Evolutionary conservation across 2,797 vertebrate genomes (phyloP), one percentile per base, ranked within the genome.

Genomic region (Xyrichtys novacula): DNA sequence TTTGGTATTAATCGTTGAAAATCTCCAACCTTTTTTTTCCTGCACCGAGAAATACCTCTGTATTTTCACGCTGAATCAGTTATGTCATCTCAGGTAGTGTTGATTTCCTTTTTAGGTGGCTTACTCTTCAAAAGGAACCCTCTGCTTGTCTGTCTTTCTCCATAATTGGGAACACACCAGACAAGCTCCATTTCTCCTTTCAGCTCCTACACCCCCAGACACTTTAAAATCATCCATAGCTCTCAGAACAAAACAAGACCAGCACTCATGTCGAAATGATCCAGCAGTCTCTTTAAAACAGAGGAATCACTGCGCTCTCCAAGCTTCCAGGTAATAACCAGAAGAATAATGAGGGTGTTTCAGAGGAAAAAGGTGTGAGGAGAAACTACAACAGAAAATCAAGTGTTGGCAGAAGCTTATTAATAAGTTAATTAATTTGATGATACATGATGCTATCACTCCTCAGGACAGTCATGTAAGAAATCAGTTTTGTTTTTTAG

Each of bases 211-310:
- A 0, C 28, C 32, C 49, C 52, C 2, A 15, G 42, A 31, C 58
- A 39, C 58, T 74, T 76, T 62, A 81, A 57, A 61, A 42, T 59
- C 55, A n/a, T 62, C 20, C 44, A 38, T 31, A 46, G 25, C 34
- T 36, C 29, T 40, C 20, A 19, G 8, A 58, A 71, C 32, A 76
- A 49, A 29, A 59, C 20, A 55, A 25, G 32, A 5, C 36, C 42
- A 61, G 43, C 46, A 47, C 48, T 36, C n/a, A 53, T 28, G 64
- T 6, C 20, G 38, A 49, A 74, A 67, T 32, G 26, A 44, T 28
- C 23, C 22, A 9, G 15, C 28, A 54, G 36, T n/a, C 15, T n/a
- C 22, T 19, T 10, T 34, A 19, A 60, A 34, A 28, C 12, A 15
- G 20, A 62, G 31, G 20, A 68, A 26, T 8, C 34, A 19, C 14